A percentile compares a stretch with the other conserved stretches of the same genome.
phyloP scores from a whole-genome alignment of 30 jellyfish, hydroid and myxozoan species.

The Pseudorhiza aurosa region DNA sequence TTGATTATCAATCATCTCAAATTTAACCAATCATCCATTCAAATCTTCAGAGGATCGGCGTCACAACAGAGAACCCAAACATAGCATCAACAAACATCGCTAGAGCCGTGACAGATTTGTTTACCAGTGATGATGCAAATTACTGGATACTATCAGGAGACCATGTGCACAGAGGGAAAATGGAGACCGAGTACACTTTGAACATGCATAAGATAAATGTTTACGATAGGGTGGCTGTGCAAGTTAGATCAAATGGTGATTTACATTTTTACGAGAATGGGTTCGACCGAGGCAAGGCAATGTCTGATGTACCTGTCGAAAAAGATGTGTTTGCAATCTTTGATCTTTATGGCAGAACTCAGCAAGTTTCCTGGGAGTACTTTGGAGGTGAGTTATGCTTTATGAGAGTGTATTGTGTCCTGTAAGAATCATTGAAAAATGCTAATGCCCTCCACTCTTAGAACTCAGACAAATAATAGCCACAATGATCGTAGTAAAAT shows the following conservation, averaged over 20 bases:
- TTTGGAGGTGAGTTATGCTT: slow-evolving; percentile 66
- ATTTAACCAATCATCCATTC: no score
- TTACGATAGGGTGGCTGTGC: slow-evolving; percentile 72
- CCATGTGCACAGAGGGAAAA: slow-evolving; percentile 52
- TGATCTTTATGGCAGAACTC: slow-evolving; percentile 80
- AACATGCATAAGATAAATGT: slow-evolving; percentile 57
- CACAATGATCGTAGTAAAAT: no score
- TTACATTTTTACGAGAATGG: slow-evolving; percentile 70
- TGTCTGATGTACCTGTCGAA: slow-evolving; percentile 55
- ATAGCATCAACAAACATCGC: slow-evolving; percentile 18
- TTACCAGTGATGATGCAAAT: slow-evolving; percentile 52
- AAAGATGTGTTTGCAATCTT: slow-evolving; percentile 68
- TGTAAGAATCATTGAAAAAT: no score
- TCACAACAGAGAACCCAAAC: slow-evolving; percentile 79
- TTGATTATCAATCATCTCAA: no score
- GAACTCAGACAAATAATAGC: no score
- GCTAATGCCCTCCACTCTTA: no score
- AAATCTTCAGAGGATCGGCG: slow-evolving; percentile 73
- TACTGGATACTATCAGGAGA: slow-evolving; percentile 77
- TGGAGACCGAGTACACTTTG: slow-evolving; percentile 21
- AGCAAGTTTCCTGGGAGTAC: slow-evolving; percentile 68
- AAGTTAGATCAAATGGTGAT: slow-evolving; percentile 80
- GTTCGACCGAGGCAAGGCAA: slow-evolving; percentile 47
- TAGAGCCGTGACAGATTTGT: slow-evolving; percentile 77
- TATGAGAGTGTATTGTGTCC: background rate